Evolutionary conservation across 2,888 invertebrate species (phyloP).

Genomic region (Neocrepidodera transversa): DNA sequence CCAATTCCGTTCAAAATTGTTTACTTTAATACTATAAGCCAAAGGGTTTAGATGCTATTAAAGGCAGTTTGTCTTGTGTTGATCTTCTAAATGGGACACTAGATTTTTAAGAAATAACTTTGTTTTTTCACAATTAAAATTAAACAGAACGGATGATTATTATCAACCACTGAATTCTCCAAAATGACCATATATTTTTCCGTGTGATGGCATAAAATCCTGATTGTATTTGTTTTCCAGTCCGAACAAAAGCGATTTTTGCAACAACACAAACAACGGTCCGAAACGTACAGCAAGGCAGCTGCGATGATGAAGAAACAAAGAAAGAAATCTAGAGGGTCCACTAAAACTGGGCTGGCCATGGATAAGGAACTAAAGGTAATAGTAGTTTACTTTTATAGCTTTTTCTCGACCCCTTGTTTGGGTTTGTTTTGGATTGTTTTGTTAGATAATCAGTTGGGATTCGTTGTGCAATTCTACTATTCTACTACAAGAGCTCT

Average conservation of each 20-base stretch:
- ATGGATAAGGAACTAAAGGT: slow-evolving; percentile 93
- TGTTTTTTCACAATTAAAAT: too few relatives aligned
- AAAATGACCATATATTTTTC: not conserved
- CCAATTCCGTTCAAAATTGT: too few relatives aligned
- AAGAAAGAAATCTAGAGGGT: slow-evolving; percentile 82
- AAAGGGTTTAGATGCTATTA: too few relatives aligned
- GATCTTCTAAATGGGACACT: too few relatives aligned
- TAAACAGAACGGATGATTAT: too few relatives aligned
- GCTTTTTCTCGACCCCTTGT: not conserved
- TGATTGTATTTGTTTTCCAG: slow-evolving; percentile 59
- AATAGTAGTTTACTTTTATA: slow-evolving; percentile 37
- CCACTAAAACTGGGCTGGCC: slow-evolving; percentile 76
- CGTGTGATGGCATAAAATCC: not conserved
- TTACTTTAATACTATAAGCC: too few relatives aligned
- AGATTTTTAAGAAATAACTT: too few relatives aligned
- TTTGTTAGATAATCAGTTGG: not conserved
- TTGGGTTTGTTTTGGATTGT: not conserved
- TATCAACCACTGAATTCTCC: too few relatives aligned
- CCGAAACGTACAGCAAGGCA: slow-evolving; percentile 90
- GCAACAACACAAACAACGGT: slow-evolving; percentile 90
- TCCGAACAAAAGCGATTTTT: slow-evolving; percentile 92
- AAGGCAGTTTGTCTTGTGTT: too few relatives aligned
- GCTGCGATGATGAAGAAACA: slow-evolving; percentile 91
- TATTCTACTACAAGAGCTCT: too few relatives aligned
- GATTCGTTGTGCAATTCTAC: too few relatives aligned